Conservation (phyloP, 2,797 vertebrate species). For the Pteronotus mesoamericanus region DNA sequence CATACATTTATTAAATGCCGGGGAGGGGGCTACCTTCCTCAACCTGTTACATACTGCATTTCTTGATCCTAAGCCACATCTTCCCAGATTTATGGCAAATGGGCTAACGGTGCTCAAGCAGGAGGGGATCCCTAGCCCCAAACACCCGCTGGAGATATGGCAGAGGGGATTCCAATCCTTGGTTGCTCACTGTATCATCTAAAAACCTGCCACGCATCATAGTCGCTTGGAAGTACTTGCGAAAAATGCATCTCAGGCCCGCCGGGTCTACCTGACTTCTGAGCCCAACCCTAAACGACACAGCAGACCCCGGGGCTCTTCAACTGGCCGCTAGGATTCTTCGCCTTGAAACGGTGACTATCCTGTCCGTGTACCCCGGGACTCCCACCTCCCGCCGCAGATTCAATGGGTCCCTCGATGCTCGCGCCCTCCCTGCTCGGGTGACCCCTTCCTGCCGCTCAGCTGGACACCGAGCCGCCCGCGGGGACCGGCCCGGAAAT, state of each 20-base stretch:
- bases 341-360: neutral
- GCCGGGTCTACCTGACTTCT: neutral
- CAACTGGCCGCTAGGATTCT: neutral
- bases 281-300: neutral
- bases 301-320: neutral
- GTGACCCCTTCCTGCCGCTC: no score
- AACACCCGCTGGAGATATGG: neutral
- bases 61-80: neutral
- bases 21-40: no score
- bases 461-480: neutral
- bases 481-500: neutral
- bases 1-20: neutral
- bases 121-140: fast-evolving
- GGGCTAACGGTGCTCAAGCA: neutral
- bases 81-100: neutral
- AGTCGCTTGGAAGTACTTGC: neutral
- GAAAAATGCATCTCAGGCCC: neutral
- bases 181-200: neutral
- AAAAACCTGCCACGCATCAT: neutral
- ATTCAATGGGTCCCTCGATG: neutral
- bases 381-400: neutral
- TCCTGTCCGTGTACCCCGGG: neutral
- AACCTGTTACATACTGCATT: neutral
- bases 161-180: neutral
- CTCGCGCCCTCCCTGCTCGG: neutral